Base-by-base conservation (phyloP, 2,797 vertebrate genomes). In the Melanotaenia trifasciata region DNA sequence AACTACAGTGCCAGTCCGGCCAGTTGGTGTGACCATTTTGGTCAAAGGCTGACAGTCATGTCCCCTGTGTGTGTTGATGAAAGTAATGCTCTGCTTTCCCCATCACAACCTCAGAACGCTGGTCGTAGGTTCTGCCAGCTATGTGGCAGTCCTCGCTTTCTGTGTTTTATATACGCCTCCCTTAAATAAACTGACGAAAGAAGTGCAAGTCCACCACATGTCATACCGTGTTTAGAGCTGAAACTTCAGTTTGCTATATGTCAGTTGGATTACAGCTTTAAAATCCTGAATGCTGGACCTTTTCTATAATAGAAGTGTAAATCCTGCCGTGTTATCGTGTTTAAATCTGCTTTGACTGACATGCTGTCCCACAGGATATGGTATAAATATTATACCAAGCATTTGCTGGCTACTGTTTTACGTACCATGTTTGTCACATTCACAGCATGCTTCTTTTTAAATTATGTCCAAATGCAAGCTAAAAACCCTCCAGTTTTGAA, bases 171-270 rank as follows among this genome's bases (percentile, higher is more conserved):
- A 92, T 87, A 89, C 45, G 70, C 84, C 81, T 89, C 91, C 91
- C 90, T 92, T 94, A 94, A 95, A 95, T 94, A 94, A 94, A 92
- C 90, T 73, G 85, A 92, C 85, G 64, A 88, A 80, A 75, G 81
- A 78, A 87, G 88, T 53, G 77, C 78, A 69, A 85, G 88, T 80
- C 74, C 66, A 74, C 91, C 87, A 90, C 91, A 91, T 87, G 87
- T 90, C 74, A 76, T 76, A 81, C 84, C 72, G 56, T 85, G 85
- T 90, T 91, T 89, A 88, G 86, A 88, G 65, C 50, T 51, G 32
- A 75, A 71, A 58, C 58, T 78, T 59, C 53, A 65, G 72, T 81
- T 85, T 80, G 78, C 83, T 86, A 64, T 70, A 67, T 72, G 69
- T 84, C 67, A 66, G 70, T 82, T 75, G 80, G 72, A 69, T 79